A percentile compares a stretch with the other conserved stretches of the same genome.
phyloP scores from a whole-genome alignment of 2,888 invertebrate species.

The Eilema sororculum region DNA sequence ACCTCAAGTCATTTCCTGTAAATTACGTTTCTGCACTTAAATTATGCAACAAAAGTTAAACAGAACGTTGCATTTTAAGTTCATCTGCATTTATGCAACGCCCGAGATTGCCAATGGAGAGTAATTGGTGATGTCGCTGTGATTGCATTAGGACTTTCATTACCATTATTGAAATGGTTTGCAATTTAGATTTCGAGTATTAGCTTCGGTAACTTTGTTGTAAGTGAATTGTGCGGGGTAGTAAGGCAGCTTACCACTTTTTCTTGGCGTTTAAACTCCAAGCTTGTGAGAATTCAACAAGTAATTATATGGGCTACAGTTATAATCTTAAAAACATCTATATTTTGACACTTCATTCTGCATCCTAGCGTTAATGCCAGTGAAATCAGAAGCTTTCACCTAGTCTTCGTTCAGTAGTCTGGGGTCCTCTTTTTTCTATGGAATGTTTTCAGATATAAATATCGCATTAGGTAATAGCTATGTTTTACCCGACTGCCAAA shows the following conservation, averaged over 20 bases:
- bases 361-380: no score
- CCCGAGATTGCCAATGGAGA: slow-evolving; percentile 17
- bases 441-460: no score
- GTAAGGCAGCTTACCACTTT: no score
- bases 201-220: slow-evolving; percentile 5
- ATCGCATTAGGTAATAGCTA: no score
- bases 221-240: slow-evolving; percentile 18
- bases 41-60: slow-evolving; percentile 15
- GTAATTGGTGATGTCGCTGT: slow-evolving; percentile 49
- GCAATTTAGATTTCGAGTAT: slow-evolving; percentile 35
- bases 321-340: no score
- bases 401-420: no score
- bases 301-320: no score
- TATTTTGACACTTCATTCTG: no score
- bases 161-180: slow-evolving; percentile 37
- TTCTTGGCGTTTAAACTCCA: neutral
- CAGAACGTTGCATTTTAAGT: slow-evolving; percentile 46
- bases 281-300: neutral
- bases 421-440: no score
- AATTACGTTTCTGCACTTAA: slow-evolving; percentile 9
- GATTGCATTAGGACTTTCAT: slow-evolving; percentile 45
- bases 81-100: slow-evolving; percentile 47
- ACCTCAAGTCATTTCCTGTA: slow-evolving; percentile 8
- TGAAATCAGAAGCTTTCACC: no score
- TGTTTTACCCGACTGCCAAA: no score